Evolutionary conservation across 2,888 invertebrate species (phyloP).

Genomic region (Dicycla oo): DNA sequence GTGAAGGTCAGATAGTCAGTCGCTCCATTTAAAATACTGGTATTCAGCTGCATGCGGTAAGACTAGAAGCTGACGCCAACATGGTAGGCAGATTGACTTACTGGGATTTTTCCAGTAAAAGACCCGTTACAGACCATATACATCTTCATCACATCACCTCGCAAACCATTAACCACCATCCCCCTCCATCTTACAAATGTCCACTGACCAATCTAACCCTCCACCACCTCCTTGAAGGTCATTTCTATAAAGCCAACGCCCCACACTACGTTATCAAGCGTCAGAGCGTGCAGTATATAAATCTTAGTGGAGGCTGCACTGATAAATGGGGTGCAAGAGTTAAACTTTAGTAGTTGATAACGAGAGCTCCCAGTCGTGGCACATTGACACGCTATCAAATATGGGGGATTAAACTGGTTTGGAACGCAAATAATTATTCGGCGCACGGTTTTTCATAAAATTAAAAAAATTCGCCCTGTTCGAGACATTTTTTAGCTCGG

Average conservation of each 20-base stretch:
- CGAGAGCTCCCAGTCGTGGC: constrained; percentile 26
- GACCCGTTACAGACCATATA: not conserved
- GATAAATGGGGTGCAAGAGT: constrained; percentile 21
- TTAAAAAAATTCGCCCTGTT: not conserved
- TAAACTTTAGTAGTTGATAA: constrained; percentile 46
- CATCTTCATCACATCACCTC: constrained; percentile 2
- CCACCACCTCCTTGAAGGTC: constrained; percentile 5
- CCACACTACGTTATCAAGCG: constrained; percentile 23
- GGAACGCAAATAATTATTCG: not conserved
- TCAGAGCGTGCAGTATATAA: constrained; percentile 43
- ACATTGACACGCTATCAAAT: constrained; percentile 36
- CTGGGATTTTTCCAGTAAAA: not conserved
- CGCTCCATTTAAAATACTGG: no score
- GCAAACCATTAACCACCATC: constrained; percentile 1
- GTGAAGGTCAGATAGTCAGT: no score
- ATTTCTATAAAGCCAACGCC: constrained; percentile 12
- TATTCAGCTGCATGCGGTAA: no score
- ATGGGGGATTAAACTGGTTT: not conserved
- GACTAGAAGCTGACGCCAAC: no score
- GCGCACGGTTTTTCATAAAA: not conserved
- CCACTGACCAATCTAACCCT: not conserved
- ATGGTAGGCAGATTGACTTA: no score
- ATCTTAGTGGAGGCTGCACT: constrained; percentile 32
- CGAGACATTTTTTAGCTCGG: no score
- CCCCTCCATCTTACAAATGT: constrained; percentile 1